A percentile compares a stretch with the other conserved stretches of the same genome.
Evolutionary conservation across 2,113 vertebrate species (phyloP).

Genomic region (Lontra canadensis): DNA sequence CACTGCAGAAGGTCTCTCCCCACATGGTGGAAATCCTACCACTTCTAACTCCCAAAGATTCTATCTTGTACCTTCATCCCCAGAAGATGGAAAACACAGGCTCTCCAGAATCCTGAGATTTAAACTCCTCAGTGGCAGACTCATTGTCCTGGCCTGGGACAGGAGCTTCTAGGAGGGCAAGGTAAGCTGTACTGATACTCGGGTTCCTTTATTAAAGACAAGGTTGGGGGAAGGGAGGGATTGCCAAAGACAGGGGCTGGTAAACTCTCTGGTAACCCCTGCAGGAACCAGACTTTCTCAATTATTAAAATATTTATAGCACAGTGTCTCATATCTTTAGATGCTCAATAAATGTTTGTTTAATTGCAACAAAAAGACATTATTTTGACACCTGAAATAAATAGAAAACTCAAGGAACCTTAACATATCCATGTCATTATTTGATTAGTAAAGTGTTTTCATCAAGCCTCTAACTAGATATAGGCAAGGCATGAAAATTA

Average conservation of each 20-base stretch:
- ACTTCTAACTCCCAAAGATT: neutral
- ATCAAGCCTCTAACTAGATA: neutral
- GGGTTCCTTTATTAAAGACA: neutral
- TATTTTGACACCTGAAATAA: conserved; percentile 9
- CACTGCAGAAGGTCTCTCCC: neutral
- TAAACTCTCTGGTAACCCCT: neutral
- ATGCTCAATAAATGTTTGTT: neutral
- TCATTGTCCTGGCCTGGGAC: neutral
- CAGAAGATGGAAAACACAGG: neutral
- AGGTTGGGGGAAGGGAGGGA: neutral
- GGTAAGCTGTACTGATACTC: neutral
- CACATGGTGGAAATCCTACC: neutral
- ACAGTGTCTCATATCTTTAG: neutral
- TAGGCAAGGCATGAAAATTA: neutral
- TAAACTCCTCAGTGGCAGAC: neutral
- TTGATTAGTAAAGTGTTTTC: neutral
- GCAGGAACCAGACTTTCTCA: neutral
- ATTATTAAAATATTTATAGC: neutral
- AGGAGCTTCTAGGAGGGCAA: neutral
- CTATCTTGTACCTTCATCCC: neutral
- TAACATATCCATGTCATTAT: neutral
- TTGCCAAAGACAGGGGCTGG: neutral
- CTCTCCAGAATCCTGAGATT: neutral
- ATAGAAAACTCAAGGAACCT: neutral
- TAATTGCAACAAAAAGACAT: conserved; percentile 20